These are phyloP conservation scores for Callipepla squamata DNA, from an alignment of 2,113 vertebrate genomes.

Conservation along the genomic window DNA sequence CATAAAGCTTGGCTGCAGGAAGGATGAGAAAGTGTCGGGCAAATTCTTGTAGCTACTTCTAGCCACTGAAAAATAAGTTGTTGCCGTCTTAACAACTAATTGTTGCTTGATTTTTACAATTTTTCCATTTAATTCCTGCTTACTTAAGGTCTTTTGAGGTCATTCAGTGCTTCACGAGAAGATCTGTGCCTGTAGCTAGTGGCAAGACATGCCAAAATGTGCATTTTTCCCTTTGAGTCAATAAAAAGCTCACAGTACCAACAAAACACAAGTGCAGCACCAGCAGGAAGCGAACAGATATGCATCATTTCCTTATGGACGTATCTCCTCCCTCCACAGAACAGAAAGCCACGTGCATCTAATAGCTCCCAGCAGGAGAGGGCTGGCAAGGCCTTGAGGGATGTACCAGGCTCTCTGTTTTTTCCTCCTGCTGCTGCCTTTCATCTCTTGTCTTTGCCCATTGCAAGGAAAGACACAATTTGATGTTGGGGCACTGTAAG, in stretches of 20 bases:
- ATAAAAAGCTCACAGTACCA: not conserved
- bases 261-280: not conserved
- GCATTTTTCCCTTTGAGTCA: not conserved
- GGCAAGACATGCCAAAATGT: not conserved
- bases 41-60: not conserved
- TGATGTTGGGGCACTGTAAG: not conserved
- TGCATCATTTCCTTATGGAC: not conserved
- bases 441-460: not conserved
- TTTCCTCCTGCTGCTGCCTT: not conserved
- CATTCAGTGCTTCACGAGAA: not conserved
- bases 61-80: not conserved
- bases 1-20: not conserved
- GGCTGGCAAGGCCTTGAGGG: not conserved
- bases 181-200: not conserved
- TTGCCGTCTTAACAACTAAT: not conserved
- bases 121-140: not conserved
- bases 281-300: not conserved
- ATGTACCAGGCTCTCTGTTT: not conserved
- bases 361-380: not conserved
- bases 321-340: not conserved
- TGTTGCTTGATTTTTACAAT: not conserved
- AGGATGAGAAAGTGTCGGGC: not conserved
- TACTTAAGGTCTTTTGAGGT: not conserved
- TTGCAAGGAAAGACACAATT: not conserved
- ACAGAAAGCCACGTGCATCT: fast-evolving